Evolutionary conservation across 1,140 invertebrate genomes (phyloP).

Genomic region (Rhagoletis zephyria): DNA sequence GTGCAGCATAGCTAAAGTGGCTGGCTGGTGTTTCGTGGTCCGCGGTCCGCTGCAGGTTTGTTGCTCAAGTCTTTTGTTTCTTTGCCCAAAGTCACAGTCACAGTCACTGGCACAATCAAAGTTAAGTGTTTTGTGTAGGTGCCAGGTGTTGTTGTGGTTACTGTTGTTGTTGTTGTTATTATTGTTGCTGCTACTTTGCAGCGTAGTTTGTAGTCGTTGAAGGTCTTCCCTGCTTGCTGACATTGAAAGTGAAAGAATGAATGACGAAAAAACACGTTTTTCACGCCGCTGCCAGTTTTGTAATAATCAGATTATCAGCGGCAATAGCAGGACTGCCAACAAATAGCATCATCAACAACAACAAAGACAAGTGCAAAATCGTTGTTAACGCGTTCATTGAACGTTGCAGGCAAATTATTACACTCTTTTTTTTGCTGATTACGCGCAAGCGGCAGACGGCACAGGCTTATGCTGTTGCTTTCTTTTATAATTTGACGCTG

Average conservation of each 20-base stretch:
- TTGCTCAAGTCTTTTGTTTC: slow-evolving; percentile 36
- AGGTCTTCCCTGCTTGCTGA: slow-evolving; percentile 34
- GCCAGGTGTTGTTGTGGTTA: neutral
- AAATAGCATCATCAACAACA: neutral
- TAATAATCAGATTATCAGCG: neutral
- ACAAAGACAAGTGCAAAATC: neutral
- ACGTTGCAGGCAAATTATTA: neutral
- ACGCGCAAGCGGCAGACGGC: neutral
- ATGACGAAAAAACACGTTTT: slow-evolving; percentile 6
- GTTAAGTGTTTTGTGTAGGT: neutral
- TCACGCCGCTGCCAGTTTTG: neutral
- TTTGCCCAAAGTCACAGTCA: slow-evolving; percentile 29
- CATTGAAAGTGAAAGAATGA: slow-evolving; percentile 49
- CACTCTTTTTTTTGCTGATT: neutral
- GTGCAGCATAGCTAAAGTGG: neutral
- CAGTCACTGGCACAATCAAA: neutral
- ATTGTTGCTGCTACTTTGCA: neutral
- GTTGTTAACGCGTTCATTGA: slow-evolving; percentile 22
- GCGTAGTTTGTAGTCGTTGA: slow-evolving; percentile 17
- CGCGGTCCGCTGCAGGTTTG: neutral
- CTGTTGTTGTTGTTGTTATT: neutral
- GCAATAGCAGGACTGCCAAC: neutral
- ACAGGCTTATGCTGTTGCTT: neutral
- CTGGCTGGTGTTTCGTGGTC: neutral
- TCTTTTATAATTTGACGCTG: slow-evolving; percentile 6